phyloP scores from a whole-genome alignment of 2,888 invertebrate genomes.

The Pristionchus entomophagus region DNA sequence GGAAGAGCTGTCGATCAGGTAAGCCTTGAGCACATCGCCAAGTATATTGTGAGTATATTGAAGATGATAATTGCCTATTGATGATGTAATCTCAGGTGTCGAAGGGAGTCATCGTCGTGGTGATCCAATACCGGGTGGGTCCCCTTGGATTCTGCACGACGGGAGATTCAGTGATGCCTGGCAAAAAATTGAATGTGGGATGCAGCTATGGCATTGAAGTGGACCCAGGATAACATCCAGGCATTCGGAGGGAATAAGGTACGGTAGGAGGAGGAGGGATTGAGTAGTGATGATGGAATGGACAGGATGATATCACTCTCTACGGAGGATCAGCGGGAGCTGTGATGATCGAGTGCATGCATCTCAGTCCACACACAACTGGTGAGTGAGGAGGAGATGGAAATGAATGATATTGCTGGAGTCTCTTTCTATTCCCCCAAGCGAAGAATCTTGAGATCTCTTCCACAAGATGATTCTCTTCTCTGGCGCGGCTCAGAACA shows the following conservation, averaged over 20 bases:
- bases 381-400: too few species aligned
- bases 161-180: not conserved
- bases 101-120: slow-evolving; percentile 8
- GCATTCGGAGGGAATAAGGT: slow-evolving; percentile 30
- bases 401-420: too few species aligned
- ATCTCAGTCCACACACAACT: not conserved
- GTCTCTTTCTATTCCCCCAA: too few species aligned
- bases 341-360: not conserved
- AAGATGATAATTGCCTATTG: not conserved
- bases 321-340: slow-evolving; percentile 17
- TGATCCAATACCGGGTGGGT: slow-evolving; percentile 35
- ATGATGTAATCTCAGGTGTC: not conserved
- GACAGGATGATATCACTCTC: not conserved
- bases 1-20: not conserved
- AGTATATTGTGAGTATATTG: not conserved
- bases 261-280: not conserved
- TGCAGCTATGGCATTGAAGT: not conserved
- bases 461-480: too few species aligned
- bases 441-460: too few species aligned
- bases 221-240: slow-evolving; percentile 10
- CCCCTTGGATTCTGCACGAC: slow-evolving; percentile 27
- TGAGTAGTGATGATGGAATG: not conserved
- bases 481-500: not conserved
- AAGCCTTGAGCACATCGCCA: not conserved
- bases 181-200: slow-evolving; percentile 24